A percentile compares a stretch with the other conserved stretches of the same genome.
Evolutionary conservation across 2,113 vertebrate genomes (phyloP).

Genomic region (Phrynocephalus versicolor): DNA sequence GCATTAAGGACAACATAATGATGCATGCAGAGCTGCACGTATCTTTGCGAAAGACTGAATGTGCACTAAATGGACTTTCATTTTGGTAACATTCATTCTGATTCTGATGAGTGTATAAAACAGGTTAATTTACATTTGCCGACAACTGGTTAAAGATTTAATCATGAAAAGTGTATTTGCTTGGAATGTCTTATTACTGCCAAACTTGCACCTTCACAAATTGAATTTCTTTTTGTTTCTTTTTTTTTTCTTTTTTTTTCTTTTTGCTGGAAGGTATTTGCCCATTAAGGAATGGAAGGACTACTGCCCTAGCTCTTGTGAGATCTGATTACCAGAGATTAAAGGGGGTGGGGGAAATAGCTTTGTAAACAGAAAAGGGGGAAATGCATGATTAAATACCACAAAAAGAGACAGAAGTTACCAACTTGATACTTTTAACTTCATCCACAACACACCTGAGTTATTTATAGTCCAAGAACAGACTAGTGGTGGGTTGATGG

Average conservation of each 20-base stretch:
- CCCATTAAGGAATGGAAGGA: background rate
- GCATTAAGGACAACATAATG: constrained; percentile 21
- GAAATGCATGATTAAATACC: background rate
- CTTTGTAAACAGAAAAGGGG: background rate
- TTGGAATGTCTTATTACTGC: constrained; percentile 12
- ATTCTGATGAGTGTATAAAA: constrained; percentile 27
- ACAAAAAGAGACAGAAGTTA: background rate
- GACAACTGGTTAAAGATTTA: constrained; percentile 24
- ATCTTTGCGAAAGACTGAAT: constrained; percentile 6
- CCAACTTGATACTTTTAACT: background rate
- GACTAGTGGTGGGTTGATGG: background rate
- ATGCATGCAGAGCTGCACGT: constrained; percentile 8
- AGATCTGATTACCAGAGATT: background rate
- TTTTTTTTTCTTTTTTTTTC: no score
- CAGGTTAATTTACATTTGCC: constrained; percentile 26
- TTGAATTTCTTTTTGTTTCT: background rate
- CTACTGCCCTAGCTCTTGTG: background rate
- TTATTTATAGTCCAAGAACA: background rate
- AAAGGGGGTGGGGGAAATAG: background rate
- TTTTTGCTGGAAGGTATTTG: background rate
- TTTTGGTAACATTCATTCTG: constrained; percentile 21
- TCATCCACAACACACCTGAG: background rate
- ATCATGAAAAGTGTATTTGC: background rate
- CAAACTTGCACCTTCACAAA: constrained; percentile 23
- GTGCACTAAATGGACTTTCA: constrained; percentile 22